A percentile compares a stretch with the other conserved stretches of the same genome.
Conservation (phyloP, 1,140 invertebrate genomes). For the Anadara kagoshimensis region DNA sequence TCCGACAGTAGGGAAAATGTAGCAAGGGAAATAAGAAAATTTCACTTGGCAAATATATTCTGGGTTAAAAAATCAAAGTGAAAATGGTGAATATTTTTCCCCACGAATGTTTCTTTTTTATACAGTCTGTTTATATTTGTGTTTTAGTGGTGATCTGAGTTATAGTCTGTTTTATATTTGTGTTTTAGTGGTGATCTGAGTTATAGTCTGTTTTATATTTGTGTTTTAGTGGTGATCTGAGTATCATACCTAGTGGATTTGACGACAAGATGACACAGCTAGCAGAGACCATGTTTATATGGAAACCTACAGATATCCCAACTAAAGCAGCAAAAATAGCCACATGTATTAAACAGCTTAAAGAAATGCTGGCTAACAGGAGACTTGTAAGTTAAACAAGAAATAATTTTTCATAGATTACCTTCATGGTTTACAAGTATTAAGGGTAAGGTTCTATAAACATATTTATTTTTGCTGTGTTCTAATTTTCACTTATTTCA, state of each 20-base stretch:
- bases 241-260: slow-evolving; percentile 1
- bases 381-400: slow-evolving; percentile 12
- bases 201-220: neutral
- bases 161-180: neutral
- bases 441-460: too few species aligned
- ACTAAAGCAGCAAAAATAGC: slow-evolving; percentile 7
- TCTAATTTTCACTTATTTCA: too few species aligned
- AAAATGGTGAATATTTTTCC: too few species aligned
- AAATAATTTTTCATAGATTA: too few species aligned
- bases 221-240: slow-evolving; percentile 1
- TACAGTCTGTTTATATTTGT: neutral
- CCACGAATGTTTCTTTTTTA: neutral
- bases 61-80: too few species aligned
- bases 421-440: neutral
- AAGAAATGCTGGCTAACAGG: neutral
- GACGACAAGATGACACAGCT: neutral
- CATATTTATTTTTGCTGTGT: too few species aligned
- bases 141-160: neutral
- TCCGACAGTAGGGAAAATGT: too few species aligned
- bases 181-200: neutral
- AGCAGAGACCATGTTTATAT: slow-evolving; percentile 15
- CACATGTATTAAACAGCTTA: slow-evolving; percentile 7
- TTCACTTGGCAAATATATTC: too few species aligned
- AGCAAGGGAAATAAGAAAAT: too few species aligned
- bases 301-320: slow-evolving; percentile 2